These are phyloP conservation scores for Heliocidaris erythrogramma DNA, from an alignment of 35 echinoderm and acorn worm genomes.

Conservation along the genomic window DNA sequence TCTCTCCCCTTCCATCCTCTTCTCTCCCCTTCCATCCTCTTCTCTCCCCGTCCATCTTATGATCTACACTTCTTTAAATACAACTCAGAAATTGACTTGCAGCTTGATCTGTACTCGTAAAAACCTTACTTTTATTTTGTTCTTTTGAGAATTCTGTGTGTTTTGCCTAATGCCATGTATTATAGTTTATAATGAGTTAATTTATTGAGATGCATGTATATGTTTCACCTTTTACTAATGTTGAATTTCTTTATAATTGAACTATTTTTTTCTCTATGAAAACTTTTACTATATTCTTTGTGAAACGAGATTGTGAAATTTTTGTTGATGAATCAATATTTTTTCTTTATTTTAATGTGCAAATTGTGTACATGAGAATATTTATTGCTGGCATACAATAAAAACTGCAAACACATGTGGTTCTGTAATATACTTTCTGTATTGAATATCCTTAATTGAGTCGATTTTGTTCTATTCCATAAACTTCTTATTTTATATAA, in stretches of 20 bases:
- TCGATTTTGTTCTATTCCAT: not conserved
- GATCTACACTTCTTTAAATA: too few relatives aligned
- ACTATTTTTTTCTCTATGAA: not conserved
- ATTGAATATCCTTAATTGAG: too few relatives aligned
- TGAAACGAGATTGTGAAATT: not conserved
- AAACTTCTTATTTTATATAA: not conserved
- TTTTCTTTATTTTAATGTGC: not conserved
- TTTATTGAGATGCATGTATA: too few relatives aligned
- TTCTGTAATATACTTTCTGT: not conserved
- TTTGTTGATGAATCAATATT: not conserved
- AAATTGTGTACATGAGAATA: not conserved
- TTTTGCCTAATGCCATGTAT: too few relatives aligned
- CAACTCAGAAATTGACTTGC: too few relatives aligned
- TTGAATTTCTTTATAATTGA: too few relatives aligned
- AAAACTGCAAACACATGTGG: not conserved
- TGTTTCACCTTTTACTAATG: too few relatives aligned
- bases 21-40: not conserved
- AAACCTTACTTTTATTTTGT: too few relatives aligned
- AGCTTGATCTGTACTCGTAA: too few relatives aligned
- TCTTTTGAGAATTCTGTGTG: too few relatives aligned
- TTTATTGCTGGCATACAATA: slow-evolving; percentile 8
- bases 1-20: not conserved
- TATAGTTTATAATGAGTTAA: too few relatives aligned
- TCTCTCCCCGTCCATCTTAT: too few relatives aligned
- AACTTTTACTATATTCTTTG: not conserved